These are phyloP conservation scores for Sphaeridia pumilis DNA, from an alignment of 2,888 invertebrate species.

Conservation along the genomic window DNA sequence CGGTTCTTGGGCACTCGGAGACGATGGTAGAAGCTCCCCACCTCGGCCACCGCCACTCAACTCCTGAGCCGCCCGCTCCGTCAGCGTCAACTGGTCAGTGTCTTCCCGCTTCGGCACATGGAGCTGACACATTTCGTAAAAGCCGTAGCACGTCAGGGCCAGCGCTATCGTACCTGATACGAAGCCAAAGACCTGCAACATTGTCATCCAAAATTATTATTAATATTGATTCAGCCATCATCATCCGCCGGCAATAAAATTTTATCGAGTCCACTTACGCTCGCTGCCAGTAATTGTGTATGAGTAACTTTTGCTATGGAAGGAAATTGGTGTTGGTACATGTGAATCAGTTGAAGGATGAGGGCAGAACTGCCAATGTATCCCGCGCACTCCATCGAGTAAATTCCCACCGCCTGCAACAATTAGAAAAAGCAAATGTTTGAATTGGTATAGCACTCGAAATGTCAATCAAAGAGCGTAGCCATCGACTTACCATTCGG, in stretches of 20 bases:
- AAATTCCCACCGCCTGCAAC: conserved; percentile 34
- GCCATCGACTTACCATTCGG: conserved; percentile 55
- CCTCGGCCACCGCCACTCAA: conserved; percentile 35
- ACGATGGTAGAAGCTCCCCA: not conserved
- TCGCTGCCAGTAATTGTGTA: conserved; percentile 55
- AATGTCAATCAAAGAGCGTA: not conserved
- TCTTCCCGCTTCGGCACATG: conserved; percentile 43
- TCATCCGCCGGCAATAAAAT: no score
- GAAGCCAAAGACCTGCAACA: conserved; percentile 35
- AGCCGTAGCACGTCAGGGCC: conserved; percentile 26
- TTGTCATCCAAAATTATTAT: no score
- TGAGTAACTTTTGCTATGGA: conserved; percentile 62
- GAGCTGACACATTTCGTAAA: conserved; percentile 34
- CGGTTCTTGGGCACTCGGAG: conserved; percentile 22
- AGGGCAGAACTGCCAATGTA: conserved; percentile 54
- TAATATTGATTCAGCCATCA: no score
- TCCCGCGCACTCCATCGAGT: conserved; percentile 34
- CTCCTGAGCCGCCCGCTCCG: conserved; percentile 42
- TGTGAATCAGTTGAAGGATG: conserved; percentile 50
- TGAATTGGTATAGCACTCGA: no score
- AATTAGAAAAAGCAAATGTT: no score
- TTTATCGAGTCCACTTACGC: conserved; percentile 43
- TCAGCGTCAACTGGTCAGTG: conserved; percentile 48
- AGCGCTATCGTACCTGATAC: conserved; percentile 30
- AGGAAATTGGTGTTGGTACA: conserved; percentile 47